These are phyloP conservation scores for Lerema accius DNA, from an alignment of 1,140 invertebrate species.

Conservation along the genomic window DNA sequence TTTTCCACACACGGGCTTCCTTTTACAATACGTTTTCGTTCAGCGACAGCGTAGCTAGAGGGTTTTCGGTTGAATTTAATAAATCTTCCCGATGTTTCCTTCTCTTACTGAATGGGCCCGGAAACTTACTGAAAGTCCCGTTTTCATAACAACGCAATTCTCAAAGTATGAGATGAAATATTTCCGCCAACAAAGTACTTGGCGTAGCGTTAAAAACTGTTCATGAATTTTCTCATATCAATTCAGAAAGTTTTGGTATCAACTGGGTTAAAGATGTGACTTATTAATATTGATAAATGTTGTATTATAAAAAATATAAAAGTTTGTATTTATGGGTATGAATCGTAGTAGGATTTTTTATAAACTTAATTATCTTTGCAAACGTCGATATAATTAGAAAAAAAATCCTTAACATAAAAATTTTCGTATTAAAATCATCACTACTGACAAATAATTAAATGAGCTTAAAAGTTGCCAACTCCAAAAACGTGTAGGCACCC, in stretches of 20 bases:
- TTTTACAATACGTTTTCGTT: slow-evolving; percentile 22
- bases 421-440: too few species aligned
- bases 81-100: slow-evolving; percentile 17
- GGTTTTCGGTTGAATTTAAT: slow-evolving; percentile 17
- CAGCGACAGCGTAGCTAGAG: slow-evolving; percentile 1
- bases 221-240: slow-evolving; percentile 6
- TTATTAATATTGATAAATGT: background rate
- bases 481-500: slow-evolving; percentile 26
- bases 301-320: too few species aligned
- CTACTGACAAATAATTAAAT: slow-evolving; percentile 5
- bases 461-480: slow-evolving; percentile 9
- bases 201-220: slow-evolving; percentile 9
- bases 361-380: too few species aligned
- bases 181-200: slow-evolving; percentile 8
- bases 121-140: slow-evolving; percentile 21
- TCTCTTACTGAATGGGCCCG: slow-evolving; percentile 5
- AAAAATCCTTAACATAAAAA: too few species aligned
- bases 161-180: slow-evolving; percentile 24
- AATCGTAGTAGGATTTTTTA: too few species aligned
- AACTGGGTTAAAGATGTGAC: background rate
- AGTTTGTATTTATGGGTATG: too few species aligned
- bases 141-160: slow-evolving; percentile 24
- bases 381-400: too few species aligned
- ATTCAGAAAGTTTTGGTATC: background rate
- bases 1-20: slow-evolving; percentile 22